A percentile compares a stretch with the other conserved stretches of the same genome.
Conservation (phyloP, 2,797 vertebrate species). For the Apogon talboti region DNA sequence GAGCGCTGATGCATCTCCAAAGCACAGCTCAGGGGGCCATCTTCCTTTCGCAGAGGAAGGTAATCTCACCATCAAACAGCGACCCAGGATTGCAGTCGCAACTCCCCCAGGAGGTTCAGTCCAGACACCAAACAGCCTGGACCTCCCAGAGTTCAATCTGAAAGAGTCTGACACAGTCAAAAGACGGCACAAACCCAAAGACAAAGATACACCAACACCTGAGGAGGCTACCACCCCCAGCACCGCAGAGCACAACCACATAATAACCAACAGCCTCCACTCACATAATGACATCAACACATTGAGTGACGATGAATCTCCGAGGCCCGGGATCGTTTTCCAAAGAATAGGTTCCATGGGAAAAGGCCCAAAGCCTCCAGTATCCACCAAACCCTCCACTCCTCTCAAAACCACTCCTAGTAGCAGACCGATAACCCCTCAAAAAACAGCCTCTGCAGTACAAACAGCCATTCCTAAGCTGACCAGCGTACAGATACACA, state of each 20-base stretch:
- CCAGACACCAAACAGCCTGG: constrained; percentile 53
- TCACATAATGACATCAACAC: constrained; percentile 74
- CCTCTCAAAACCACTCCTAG: constrained; percentile 56
- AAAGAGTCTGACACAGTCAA: constrained; percentile 96
- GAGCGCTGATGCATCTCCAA: constrained; percentile 74
- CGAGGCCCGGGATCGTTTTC: constrained; percentile 65
- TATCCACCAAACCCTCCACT: constrained; percentile 74
- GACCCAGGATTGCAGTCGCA: constrained; percentile 81
- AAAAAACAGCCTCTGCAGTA: neutral
- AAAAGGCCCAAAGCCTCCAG: constrained; percentile 68
- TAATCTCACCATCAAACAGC: constrained; percentile 95
- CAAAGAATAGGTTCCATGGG: constrained; percentile 78
- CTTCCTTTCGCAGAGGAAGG: constrained; percentile 95
- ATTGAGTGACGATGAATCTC: constrained; percentile 65
- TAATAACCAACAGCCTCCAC: constrained; percentile 80
- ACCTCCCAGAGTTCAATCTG: constrained; percentile 89
- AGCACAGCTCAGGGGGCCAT: constrained; percentile 85
- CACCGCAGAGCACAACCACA: constrained; percentile 63
- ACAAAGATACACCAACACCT: constrained; percentile 83
- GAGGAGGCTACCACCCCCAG: constrained; percentile 71
- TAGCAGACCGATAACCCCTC: constrained; percentile 71
- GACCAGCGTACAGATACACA: constrained; percentile 64
- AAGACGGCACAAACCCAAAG: constrained; percentile 89
- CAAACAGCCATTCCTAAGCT: constrained; percentile 67
- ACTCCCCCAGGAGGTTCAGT: neutral